A percentile compares a stretch with the other conserved stretches of the same genome.
These are phyloP conservation scores for Galaxea fascicularis DNA, from an alignment of 92 coral and sea anemone genomes.

Conservation along the genomic window DNA sequence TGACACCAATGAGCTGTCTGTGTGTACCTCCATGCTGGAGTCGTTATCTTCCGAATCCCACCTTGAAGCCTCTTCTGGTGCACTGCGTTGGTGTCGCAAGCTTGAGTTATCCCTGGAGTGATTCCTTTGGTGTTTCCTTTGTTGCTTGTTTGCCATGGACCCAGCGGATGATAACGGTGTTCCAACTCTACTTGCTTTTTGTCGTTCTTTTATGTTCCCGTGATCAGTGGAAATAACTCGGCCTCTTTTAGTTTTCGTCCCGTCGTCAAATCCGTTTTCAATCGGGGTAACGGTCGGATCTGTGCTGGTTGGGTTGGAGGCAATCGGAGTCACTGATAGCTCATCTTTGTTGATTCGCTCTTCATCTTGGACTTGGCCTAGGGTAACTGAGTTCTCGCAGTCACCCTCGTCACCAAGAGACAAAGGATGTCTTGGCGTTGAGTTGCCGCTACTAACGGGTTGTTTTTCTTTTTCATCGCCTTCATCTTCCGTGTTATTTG, in stretches of 20 bases:
- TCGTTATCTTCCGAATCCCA: conserved; percentile 30
- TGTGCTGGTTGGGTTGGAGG: not conserved
- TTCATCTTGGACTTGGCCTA: conserved; percentile 4
- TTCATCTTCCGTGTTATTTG: conserved; percentile 78
- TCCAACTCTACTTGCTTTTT: not conserved
- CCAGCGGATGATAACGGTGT: not conserved
- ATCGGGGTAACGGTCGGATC: not conserved
- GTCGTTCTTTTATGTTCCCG: not conserved
- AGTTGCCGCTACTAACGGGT: not conserved
- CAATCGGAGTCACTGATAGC: conserved; percentile 3
- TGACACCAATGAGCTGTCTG: conserved; percentile 75
- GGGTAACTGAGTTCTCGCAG: not conserved
- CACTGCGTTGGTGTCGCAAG: not conserved
- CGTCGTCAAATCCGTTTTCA: conserved; percentile 3
- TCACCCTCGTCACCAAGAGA: not conserved
- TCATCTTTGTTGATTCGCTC: conserved; percentile 26
- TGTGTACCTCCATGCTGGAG: conserved; percentile 63
- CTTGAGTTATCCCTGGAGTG: not conserved
- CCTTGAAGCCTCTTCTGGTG: not conserved
- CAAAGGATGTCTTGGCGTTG: not conserved
- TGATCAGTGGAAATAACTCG: not conserved
- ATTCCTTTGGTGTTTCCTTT: conserved; percentile 10
- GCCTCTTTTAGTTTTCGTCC: not conserved
- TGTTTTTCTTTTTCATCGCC: conserved; percentile 29
- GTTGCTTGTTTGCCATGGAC: not conserved